A percentile compares a stretch with the other conserved stretches of the same genome.
Evolutionary conservation across 2,797 vertebrate species (phyloP).

Genomic region (Macrochelys suwanniensis): DNA sequence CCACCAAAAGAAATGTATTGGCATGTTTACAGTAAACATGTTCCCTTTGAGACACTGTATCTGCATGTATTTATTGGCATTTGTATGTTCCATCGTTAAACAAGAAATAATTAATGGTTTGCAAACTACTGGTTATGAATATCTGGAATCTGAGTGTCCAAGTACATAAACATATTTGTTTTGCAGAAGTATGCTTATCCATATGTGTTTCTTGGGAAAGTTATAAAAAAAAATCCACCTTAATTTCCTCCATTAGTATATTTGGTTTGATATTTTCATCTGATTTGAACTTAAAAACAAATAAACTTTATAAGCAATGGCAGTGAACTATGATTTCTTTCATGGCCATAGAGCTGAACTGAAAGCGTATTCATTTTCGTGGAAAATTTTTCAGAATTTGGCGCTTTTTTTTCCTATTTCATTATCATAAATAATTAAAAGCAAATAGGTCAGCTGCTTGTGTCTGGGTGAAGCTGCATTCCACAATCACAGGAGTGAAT

Average conservation of each 20-base stretch:
- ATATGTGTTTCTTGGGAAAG: constrained; percentile 61
- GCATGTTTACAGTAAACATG: background rate
- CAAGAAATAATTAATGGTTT: background rate
- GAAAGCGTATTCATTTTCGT: constrained; percentile 38
- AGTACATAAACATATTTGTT: constrained; percentile 24
- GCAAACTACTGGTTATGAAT: background rate
- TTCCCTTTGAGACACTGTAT: background rate
- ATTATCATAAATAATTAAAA: constrained; percentile 73
- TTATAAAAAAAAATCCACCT: constrained; percentile 29
- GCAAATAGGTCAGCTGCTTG: constrained; percentile 43
- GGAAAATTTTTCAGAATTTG: constrained; percentile 27
- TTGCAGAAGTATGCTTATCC: constrained; percentile 47
- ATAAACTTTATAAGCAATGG: constrained; percentile 70
- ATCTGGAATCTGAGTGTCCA: background rate
- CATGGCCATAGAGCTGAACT: constrained; percentile 37
- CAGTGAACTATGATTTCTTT: constrained; percentile 65
- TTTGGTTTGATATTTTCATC: constrained; percentile 70
- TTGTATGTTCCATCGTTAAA: constrained; percentile 7
- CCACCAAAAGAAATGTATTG: background rate
- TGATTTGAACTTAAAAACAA: constrained; percentile 73
- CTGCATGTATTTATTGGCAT: background rate
- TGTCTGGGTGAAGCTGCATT: background rate
- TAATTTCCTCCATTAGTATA: constrained; percentile 53
- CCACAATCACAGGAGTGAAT: background rate
- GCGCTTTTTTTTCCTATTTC: background rate